phyloP scores from a whole-genome alignment of 2,888 invertebrate species.

The Scaptomyza caliginosa region DNA sequence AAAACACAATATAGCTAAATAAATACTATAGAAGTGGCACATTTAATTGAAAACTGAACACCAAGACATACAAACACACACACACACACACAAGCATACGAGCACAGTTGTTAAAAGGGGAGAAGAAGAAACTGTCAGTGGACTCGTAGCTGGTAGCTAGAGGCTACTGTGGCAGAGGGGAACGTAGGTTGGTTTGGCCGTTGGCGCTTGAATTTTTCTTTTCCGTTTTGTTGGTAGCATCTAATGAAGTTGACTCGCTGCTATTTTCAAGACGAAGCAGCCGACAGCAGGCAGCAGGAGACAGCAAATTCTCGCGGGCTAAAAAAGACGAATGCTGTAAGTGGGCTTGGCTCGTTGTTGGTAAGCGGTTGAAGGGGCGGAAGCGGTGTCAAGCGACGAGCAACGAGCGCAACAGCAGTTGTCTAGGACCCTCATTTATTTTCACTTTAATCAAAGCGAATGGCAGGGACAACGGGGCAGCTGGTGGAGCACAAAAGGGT shows the following conservation, averaged over 20 bases:
- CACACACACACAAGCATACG: background rate
- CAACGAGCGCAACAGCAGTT: constrained; percentile 56
- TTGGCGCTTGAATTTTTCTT: constrained; percentile 5
- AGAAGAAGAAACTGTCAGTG: too few species aligned
- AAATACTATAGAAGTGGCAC: constrained; percentile 19
- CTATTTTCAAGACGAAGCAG: constrained; percentile 4
- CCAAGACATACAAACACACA: background rate
- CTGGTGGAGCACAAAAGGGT: background rate
- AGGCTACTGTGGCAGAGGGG: background rate
- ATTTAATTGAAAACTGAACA: constrained; percentile 54
- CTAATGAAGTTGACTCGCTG: constrained; percentile 62
- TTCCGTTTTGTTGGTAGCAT: constrained; percentile 57
- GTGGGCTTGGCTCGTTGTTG: background rate
- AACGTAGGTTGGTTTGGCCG: background rate
- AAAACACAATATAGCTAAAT: background rate
- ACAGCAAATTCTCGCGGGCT: constrained; percentile 25
- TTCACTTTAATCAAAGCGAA: constrained; percentile 77
- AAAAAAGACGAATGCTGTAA: constrained; percentile 52
- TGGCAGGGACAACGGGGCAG: constrained; percentile 36
- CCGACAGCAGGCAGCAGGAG: background rate
- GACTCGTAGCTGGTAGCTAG: background rate
- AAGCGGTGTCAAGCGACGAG: constrained; percentile 12
- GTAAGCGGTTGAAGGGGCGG: background rate
- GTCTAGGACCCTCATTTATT: constrained; percentile 78
- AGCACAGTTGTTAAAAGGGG: background rate